These are phyloP conservation scores for Cheilosia vernalis DNA, from an alignment of 2,888 invertebrate genomes.

Conservation along the genomic window DNA sequence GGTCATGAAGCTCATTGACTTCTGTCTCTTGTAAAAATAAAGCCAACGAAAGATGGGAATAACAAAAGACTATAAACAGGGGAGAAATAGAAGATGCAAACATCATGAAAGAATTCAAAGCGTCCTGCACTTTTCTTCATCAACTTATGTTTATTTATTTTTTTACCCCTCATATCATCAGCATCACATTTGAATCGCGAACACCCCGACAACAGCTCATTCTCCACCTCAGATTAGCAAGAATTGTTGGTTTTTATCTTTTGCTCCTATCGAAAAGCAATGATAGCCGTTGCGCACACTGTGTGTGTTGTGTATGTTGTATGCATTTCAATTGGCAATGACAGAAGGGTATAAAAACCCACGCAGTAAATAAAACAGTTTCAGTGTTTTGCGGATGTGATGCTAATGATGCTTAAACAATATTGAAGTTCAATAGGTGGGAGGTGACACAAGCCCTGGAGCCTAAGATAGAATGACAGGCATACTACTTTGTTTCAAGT, in stretches of 20 bases:
- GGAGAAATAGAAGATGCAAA: too few relatives aligned
- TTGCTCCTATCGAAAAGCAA: constrained; percentile 22
- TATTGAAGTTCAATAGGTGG: constrained; percentile 35
- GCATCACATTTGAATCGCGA: constrained; percentile 27
- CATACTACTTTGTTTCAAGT: constrained; percentile 12
- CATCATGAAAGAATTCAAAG: too few relatives aligned
- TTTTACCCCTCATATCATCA: constrained; percentile 8
- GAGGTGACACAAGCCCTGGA: neutral
- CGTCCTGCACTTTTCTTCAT: neutral
- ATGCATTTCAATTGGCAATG: constrained; percentile 45
- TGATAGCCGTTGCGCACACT: constrained; percentile 27
- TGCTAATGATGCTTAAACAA: constrained; percentile 48
- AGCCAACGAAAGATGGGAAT: too few relatives aligned
- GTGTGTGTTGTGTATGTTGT: neutral
- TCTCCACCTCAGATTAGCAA: constrained; percentile 22
- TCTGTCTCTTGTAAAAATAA: too few relatives aligned
- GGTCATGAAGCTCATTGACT: too few relatives aligned
- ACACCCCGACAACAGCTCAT: constrained; percentile 7
- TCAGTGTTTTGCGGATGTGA: constrained; percentile 44
- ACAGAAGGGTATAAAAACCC: constrained; percentile 17
- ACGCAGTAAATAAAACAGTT: neutral
- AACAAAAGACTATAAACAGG: too few relatives aligned
- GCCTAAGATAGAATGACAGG: constrained; percentile 6
- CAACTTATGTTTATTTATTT: neutral
- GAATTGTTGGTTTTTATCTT: constrained; percentile 4